Evolutionary conservation across 1,140 invertebrate species (phyloP).

Genomic region (Apis florea): DNA sequence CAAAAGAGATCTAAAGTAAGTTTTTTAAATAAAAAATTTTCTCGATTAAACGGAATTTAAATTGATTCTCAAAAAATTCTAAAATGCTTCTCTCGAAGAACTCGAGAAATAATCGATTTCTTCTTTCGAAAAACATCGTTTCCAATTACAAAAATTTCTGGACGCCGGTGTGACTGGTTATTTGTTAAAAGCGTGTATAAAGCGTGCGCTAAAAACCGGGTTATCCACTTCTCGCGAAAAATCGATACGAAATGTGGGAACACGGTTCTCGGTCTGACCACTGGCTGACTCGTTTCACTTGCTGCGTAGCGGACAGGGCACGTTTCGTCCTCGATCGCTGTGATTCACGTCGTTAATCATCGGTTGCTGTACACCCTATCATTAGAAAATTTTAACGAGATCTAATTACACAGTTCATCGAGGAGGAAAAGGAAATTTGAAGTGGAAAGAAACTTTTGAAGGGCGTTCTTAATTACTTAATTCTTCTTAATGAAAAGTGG

Average conservation of each 20-base stretch:
- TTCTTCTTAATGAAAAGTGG: no score
- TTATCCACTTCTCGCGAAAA: constrained; percentile 39
- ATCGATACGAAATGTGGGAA: constrained; percentile 42
- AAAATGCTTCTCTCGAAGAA: no score
- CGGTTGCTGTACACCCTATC: background rate
- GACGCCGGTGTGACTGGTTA: background rate
- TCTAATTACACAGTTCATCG: background rate
- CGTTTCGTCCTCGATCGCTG: background rate
- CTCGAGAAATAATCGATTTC: background rate
- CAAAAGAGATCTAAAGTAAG: no score
- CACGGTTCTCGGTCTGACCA: constrained; percentile 22
- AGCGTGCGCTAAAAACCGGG: constrained; percentile 41
- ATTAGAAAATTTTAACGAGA: background rate
- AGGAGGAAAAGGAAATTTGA: no score
- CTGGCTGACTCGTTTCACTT: constrained; percentile 30
- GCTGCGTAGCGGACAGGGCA: no score
- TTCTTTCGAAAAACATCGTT: no score
- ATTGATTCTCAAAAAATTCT: no score
- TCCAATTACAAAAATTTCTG: background rate
- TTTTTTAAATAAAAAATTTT: no score
- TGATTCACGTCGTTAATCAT: background rate
- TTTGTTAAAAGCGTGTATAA: constrained; percentile 27
- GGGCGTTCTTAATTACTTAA: no score
- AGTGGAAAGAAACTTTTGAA: no score
- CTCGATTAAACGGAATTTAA: no score